These are phyloP conservation scores for Orientallactaga bullata DNA, from an alignment of 2,113 vertebrate genomes.

Conservation along the genomic window DNA sequence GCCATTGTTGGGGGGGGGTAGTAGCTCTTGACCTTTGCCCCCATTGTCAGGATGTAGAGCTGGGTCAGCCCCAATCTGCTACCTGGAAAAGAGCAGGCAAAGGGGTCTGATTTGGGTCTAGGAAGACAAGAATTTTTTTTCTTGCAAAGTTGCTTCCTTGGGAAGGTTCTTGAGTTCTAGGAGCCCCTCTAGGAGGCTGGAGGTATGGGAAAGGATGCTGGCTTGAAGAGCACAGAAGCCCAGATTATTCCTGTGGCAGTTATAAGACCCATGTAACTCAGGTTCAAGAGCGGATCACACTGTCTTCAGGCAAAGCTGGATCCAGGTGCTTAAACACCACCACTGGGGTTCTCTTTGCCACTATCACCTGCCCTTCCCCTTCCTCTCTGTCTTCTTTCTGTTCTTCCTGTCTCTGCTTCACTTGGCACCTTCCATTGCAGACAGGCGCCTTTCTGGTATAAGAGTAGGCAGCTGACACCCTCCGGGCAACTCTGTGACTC, in stretches of 20 bases:
- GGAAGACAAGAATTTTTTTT: constrained; percentile 10
- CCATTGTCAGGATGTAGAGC: background rate
- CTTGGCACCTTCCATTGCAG: background rate
- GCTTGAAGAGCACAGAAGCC: background rate
- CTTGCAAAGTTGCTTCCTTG: background rate
- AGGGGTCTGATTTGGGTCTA: background rate
- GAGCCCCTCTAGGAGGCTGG: background rate
- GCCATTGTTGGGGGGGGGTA: rapidly evolving
- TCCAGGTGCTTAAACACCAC: background rate
- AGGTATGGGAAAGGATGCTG: background rate
- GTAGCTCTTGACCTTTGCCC: background rate
- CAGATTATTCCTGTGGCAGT: background rate
- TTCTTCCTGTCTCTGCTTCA: background rate
- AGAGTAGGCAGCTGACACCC: background rate
- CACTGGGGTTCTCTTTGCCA: background rate
- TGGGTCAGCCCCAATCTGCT: background rate
- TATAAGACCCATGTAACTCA: rapidly evolving
- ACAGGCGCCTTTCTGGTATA: background rate
- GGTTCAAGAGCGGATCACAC: rapidly evolving
- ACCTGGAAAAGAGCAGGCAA: background rate
- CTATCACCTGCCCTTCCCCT: background rate
- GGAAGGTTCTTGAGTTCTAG: constrained; percentile 14
- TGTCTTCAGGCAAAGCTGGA: background rate
- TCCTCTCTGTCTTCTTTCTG: background rate
- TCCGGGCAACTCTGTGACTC: background rate